A percentile compares a stretch with the other conserved stretches of the same genome.
These are phyloP conservation scores for Leptosomus discolor DNA, from an alignment of 2,113 vertebrate species.

Conservation along the genomic window DNA sequence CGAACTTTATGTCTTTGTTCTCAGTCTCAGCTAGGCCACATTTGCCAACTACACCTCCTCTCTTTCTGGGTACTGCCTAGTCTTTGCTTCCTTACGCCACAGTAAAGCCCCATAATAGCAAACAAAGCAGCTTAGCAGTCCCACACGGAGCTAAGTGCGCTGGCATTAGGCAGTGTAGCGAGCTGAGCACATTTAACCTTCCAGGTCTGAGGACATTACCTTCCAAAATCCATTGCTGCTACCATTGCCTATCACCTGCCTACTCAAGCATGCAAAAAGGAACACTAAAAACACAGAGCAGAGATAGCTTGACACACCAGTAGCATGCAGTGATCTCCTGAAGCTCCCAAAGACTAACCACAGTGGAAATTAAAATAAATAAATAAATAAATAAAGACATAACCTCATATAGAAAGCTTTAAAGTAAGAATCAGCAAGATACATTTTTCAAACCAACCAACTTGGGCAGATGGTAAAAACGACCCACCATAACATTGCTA, in stretches of 20 bases:
- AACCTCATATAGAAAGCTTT: not conserved
- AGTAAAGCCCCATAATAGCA: not conserved
- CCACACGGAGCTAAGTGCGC: not conserved
- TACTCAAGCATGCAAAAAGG: not conserved
- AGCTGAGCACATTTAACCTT: not conserved
- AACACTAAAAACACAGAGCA: not conserved
- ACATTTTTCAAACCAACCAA: not conserved
- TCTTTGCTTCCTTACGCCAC: not conserved
- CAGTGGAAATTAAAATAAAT: no score
- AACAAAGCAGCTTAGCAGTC: not conserved
- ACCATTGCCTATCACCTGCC: rapidly evolving
- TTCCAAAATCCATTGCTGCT: not conserved
- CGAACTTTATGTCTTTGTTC: not conserved
- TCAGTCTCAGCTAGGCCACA: not conserved
- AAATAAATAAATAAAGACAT: not conserved
- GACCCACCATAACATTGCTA: rapidly evolving
- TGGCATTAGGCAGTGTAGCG: no score
- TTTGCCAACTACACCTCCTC: not conserved
- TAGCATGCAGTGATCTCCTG: not conserved
- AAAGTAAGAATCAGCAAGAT: not conserved
- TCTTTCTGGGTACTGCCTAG: not conserved
- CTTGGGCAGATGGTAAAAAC: not conserved
- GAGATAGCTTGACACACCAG: rapidly evolving
- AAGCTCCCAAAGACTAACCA: not conserved
- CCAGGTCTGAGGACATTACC: not conserved